phyloP scores from a whole-genome alignment of 2,113 vertebrate species.

The Dasyprocta punctata region DNA sequence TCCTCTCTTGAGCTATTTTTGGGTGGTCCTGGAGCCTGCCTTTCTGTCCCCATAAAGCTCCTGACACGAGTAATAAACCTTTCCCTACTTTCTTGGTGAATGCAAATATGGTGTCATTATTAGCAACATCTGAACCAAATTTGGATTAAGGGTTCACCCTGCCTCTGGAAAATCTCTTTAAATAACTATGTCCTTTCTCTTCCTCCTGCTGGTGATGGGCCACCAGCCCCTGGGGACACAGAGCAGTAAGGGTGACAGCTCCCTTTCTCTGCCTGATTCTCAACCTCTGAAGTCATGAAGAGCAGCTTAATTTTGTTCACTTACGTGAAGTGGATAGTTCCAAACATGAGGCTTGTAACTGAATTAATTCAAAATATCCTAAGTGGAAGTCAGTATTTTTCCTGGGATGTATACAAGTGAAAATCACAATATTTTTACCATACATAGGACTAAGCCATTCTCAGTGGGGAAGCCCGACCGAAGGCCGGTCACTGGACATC shows the following conservation, averaged over 20 bases:
- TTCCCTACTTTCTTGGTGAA: background rate
- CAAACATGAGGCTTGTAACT: background rate
- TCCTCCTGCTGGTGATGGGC: background rate
- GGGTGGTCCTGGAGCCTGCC: background rate
- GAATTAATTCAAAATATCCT: background rate
- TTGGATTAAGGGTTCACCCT: background rate
- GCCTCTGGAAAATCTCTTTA: background rate
- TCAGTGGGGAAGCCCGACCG: fast-evolving
- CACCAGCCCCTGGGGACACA: too few species aligned
- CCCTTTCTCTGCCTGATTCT: background rate
- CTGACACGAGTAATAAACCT: fast-evolving
- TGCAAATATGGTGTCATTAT: fast-evolving
- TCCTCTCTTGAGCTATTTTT: background rate
- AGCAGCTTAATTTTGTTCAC: background rate
- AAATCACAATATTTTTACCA: too few species aligned
- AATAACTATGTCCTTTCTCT: background rate
- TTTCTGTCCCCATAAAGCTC: background rate
- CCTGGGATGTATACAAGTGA: background rate
- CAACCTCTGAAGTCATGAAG: background rate
- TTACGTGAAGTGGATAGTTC: background rate
- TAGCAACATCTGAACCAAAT: background rate
- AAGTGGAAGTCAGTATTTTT: background rate
- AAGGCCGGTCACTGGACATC: background rate
- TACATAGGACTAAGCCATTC: background rate
- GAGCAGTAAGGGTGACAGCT: background rate